Evolutionary conservation across 2,113 vertebrate species (phyloP).

Genomic region (Daubentonia madagascariensis): DNA sequence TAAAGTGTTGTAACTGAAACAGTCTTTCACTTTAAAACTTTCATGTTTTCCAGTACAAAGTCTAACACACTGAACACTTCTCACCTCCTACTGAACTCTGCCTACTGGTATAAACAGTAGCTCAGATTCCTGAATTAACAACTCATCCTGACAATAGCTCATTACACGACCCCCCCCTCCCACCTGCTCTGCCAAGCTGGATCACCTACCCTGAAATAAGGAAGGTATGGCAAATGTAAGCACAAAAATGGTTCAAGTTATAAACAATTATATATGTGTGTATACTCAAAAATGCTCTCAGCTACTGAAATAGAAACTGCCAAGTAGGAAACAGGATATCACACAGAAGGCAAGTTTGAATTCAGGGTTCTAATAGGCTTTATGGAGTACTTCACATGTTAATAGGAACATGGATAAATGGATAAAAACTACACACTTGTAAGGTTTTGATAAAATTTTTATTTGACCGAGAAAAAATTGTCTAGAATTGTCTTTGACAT

Average conservation of each 20-base stretch:
- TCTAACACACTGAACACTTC: background rate
- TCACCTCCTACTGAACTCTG: background rate
- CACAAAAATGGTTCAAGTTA: background rate
- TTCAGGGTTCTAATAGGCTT: background rate
- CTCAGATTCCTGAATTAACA: background rate
- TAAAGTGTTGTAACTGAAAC: background rate
- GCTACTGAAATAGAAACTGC: background rate
- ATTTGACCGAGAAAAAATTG: slow-evolving; percentile 23
- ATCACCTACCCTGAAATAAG: background rate
- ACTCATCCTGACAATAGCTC: background rate
- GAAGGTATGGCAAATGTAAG: background rate
- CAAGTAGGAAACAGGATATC: background rate
- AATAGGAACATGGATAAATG: background rate
- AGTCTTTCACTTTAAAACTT: background rate
- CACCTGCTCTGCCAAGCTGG: background rate
- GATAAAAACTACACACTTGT: background rate
- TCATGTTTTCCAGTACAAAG: background rate
- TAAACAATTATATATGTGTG: background rate
- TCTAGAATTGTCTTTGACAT: background rate
- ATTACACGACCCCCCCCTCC: background rate
- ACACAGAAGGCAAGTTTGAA: background rate
- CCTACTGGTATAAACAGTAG: background rate
- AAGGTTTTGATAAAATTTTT: slow-evolving; percentile 40
- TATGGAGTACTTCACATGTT: background rate
- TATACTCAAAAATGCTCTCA: background rate